Base-by-base conservation (phyloP, 2,888 invertebrate genomes). In the Drosophila tripunctata region DNA sequence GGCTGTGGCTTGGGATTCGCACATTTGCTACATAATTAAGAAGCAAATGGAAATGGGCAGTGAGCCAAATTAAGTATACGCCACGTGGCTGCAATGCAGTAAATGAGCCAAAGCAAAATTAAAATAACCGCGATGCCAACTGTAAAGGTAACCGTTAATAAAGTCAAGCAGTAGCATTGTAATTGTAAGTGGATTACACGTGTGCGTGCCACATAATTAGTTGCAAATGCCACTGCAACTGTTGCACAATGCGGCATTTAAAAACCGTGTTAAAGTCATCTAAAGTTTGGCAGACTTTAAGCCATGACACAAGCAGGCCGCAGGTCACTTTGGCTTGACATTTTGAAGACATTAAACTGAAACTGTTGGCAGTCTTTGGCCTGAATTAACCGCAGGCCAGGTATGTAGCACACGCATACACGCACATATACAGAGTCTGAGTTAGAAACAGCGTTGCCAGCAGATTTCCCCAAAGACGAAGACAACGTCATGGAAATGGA, bases 391-490 rank as follows among this genome's bases (percentile, higher is more conserved):
- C 79, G 63, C 83, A 81, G 74, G 57, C 52, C 70, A 71, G 65
- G 60, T 77, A 62, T 54, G 43, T 57, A 27, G 10, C 8, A 27
- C 27, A 27, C 27, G 10, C 27, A 27, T 10, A 27, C 6, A 27
- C 27, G 2, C 27, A 27, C 8, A 27, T 5, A 27, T 50, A 33
- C 54, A 36, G n/a, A 35, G 27, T 19, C 36, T 6, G 12, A 56
- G 30, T 50, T 55, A 41, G 44, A 43, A 58, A 44, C 55, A 56
- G 47, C 55, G 47, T 48, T 58, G 52, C 52, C 51, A 64, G 62
- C 69, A 75, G 77, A 84, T 84, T 80, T 84, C 85, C 85, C 85
- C 47, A 78, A 67, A 73, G 83, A 73, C 80, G 62, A 67, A 65
- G 65, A 68, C 77, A 67, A 45, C 65, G 54, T 50, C 61, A 67